Evolutionary conservation across 2,888 invertebrate genomes (phyloP), one percentile per base, ranked within the genome.

Genomic region (Antheraea yamamai): DNA sequence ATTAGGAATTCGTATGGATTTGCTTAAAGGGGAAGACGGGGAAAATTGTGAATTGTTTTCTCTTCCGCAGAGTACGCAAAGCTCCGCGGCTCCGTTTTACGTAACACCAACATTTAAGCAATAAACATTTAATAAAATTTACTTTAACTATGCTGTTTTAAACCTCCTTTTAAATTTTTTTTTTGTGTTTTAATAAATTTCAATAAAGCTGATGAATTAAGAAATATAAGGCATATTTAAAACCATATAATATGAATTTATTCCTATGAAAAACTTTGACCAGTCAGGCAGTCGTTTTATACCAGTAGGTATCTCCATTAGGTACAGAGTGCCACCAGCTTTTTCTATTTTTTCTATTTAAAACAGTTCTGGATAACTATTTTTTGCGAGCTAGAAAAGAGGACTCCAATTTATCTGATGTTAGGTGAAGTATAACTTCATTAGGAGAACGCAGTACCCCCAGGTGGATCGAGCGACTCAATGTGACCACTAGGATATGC

Each of bases 21-120:
- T 92, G 88, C 90, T 89, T 91, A 91, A 89, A 91, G 89, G 88
- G 87, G 87, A 87, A 89, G 86, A 85, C 86, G 86, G 79, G 86
- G 90, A 89, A 90, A 90, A 91, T 92, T 90, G 88, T 83, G 91
- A 90, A 92, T 91, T 92, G 91, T 92, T 93, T 89, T 88, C 91
- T 89, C 85, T 82, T 85, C 87, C 89, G 85, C 89, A 89, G 87
- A 86, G 83, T 85, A 84, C 86, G 86, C 83, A 87, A 88, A 89
- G 88, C 87, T 85, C 81, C 82, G 78, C 78, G 89, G 88, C 87
- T 85, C 81, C 81, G 78, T 78, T 83, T 85, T 82, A 83, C 81
- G 83, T 84, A 86, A 85, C 82, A 85, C 82, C 83, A 88, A 89
- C 88, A 87, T 88, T 90, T 84, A 76, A 82, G 79, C 82, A 77